These are phyloP conservation scores for Blomia tropicalis DNA, from an alignment of 2,888 invertebrate species.

Conservation along the genomic window DNA sequence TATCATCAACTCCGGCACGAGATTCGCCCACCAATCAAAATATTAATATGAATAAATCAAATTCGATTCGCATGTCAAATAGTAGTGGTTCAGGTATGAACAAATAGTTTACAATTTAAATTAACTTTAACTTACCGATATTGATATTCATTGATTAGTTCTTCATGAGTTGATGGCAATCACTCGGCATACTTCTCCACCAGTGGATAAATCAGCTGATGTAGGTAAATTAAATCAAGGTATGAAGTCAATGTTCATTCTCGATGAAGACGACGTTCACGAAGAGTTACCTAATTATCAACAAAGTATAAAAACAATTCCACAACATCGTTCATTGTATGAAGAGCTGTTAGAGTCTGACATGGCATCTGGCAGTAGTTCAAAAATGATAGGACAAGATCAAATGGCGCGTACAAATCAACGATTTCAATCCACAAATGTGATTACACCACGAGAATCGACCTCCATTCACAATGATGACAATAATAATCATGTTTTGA, in stretches of 20 bases:
- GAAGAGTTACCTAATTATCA: neutral
- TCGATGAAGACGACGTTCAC: neutral
- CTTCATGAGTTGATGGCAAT: no score
- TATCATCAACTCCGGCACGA: no score
- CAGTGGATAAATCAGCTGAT: no score
- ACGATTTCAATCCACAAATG: neutral
- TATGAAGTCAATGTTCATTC: neutral
- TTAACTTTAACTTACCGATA: no score
- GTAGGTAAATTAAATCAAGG: no score
- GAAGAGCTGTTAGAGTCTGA: constrained; percentile 3
- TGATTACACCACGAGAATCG: neutral
- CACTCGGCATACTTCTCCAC: no score
- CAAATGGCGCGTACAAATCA: neutral
- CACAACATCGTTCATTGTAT: neutral
- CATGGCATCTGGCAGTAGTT: neutral
- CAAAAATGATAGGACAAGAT: neutral
- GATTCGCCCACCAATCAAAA: no score
- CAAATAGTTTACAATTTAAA: no score
- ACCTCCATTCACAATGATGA: neutral
- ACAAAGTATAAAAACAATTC: neutral
- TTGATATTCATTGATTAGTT: no score
- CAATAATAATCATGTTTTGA: constrained; percentile 3
- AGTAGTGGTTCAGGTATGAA: no score
- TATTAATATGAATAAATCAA: no score
- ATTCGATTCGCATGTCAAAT: no score